Evolutionary conservation across 2,888 invertebrate species (phyloP), one percentile per base, ranked within the genome.

Genomic region (Aelia acuminata): DNA sequence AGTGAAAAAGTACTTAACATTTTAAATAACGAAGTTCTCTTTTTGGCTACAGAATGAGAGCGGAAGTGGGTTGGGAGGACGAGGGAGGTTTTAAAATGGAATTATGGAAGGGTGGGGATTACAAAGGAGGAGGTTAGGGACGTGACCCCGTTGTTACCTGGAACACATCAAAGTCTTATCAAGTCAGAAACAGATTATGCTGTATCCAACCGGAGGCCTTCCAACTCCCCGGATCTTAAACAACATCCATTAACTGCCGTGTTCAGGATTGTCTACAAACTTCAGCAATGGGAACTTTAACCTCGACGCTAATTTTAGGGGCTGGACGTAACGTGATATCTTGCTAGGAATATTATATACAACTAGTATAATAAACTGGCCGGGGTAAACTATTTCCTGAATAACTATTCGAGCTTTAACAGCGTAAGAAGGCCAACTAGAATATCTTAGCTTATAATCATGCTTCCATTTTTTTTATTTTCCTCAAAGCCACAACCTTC

Each of bases 81-180:
- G 63, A 70, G 63, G 35, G 63, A 20, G 63, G 43, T 80, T 80
- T 43, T 80, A 80, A 43, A 80, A 39, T 80, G 43, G 80, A 80
- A 80, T 80, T 80, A 80, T 18, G n/a, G n/a, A n/a, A 80, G 80
- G 22, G 80, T 22, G 80, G 11, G 80, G 80, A 80, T 35, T 39
- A 80, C 80, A 80, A 80, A 80, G 80, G 80, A 80, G n/a, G 43
- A 80, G 8, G 39, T n/a, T 80, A n/a, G 80, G 8, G 80, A 80
- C 18, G 22, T n/a, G 13, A 11, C 43, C 43, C 22, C n/a, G 43
- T 39, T 80, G 43, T 39, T 80, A 47, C n/a, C 43, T 22, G 43
- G 80, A 70, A 70, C 43, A 80, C 80, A 80, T 80, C 80, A 80
- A 80, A 80, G 80, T 80, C 35, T 80, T 80, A 80, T 80, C 80